Base-by-base conservation (phyloP, 2,113 vertebrate species). In the Prochilodus magdalenae region DNA sequence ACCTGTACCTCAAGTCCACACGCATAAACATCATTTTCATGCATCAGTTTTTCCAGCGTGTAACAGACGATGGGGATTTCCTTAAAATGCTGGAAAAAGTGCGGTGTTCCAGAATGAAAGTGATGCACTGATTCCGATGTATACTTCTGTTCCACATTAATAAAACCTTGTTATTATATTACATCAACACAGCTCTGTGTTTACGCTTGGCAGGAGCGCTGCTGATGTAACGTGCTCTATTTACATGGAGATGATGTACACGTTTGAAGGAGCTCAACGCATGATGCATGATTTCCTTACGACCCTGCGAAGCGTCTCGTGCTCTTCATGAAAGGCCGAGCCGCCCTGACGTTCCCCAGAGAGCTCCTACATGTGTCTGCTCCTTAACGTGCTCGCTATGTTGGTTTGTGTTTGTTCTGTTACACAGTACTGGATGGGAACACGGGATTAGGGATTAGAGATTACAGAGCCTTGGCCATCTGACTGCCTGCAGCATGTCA, bases 401-500 rank as follows among this genome's bases (percentile, higher is more conserved):
- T 83, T 67, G 80, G 83, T 73, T 83, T 67, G 84, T 77, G 83
- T 73, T 83, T 67, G 84, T 77, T 26, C 12, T 30, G 47, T 84
- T 83, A 75, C 40, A 53, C 30, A 79, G 71, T 65, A 20, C 30
- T 66, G 70, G 11, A 73, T 36, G 22, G 15, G 29, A 30, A 51
- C 73, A 75, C 33, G 55, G 49, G 79, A 84, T 87, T 87, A 87
- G 1, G 75, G 76, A 85, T 85, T 82, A 85, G 22, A 83, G 83
- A 83, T 83, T 83, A 77, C 59, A 6, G 11, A 73, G 53, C 36
- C 57, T 30, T 18, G 11, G 44, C 40, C 76, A 70, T 33, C 16
- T 77, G 72, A 73, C 67, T 2, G 53, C 22, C 53, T 22, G 20
- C 22, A 51, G 49, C 8, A 16, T 51, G 49, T 51, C 40, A 44